Conservation (phyloP, 2,888 invertebrate species). For the Mythimna albipuncta region DNA sequence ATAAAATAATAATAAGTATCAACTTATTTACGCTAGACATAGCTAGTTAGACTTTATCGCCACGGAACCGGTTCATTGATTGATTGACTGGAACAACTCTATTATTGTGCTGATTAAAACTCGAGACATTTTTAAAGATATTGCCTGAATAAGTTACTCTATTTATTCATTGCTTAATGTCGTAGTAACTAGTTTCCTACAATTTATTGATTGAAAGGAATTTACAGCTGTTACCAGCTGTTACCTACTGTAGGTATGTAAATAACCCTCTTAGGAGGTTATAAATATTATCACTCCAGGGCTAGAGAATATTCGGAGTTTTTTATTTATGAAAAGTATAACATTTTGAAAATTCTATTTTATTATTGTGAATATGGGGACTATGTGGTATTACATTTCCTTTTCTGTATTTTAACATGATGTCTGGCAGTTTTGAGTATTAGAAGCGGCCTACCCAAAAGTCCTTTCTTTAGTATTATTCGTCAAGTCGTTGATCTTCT, state of each 20-base stretch:
- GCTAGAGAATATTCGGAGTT: too few species aligned
- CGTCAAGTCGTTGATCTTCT: too few species aligned
- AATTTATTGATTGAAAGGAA: slow-evolving; percentile 23
- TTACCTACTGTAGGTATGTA: neutral
- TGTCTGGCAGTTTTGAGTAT: too few species aligned
- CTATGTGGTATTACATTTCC: too few species aligned
- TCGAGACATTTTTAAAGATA: slow-evolving; percentile 30
- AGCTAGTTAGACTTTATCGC: neutral
- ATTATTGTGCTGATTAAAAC: slow-evolving; percentile 15
- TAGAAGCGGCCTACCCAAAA: too few species aligned
- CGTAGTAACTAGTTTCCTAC: neutral
- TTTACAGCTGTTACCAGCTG: slow-evolving; percentile 11
- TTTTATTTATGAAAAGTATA: too few species aligned
- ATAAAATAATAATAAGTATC: neutral
- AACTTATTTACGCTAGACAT: neutral
- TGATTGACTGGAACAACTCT: slow-evolving; percentile 10
- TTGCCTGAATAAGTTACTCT: slow-evolving; percentile 11
- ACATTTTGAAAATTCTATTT: too few species aligned
- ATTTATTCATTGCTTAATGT: slow-evolving; percentile 11
- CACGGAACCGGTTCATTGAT: slow-evolving; percentile 35
- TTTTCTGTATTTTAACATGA: too few species aligned
- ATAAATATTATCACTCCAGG: too few species aligned
- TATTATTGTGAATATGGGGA: too few species aligned
- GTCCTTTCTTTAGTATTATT: too few species aligned
- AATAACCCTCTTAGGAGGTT: too few species aligned